These are phyloP conservation scores for Astreopora myriophthalma DNA, from an alignment of 64 coral and sea anemone species.

Conservation along the genomic window DNA sequence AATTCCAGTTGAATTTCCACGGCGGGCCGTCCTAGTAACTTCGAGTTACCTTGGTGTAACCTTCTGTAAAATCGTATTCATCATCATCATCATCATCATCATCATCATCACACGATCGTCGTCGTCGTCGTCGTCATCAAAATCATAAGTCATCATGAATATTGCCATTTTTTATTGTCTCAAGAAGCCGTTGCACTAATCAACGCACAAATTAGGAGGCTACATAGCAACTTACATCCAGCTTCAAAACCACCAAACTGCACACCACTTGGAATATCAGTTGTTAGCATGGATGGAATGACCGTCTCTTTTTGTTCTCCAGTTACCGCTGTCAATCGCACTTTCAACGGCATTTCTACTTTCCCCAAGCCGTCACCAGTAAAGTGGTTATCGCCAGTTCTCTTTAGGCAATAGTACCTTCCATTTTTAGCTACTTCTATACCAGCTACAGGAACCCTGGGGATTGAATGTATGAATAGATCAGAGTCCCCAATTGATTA, in stretches of 20 bases:
- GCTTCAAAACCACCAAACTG: constrained; percentile 71
- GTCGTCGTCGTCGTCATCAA: too few relatives aligned
- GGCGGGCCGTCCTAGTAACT: too few relatives aligned
- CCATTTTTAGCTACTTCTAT: constrained; percentile 80
- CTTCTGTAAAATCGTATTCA: too few relatives aligned
- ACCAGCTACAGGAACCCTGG: constrained; percentile 76
- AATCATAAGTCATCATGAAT: too few relatives aligned
- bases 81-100: too few relatives aligned
- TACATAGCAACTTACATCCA: constrained; percentile 64
- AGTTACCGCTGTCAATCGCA: constrained; percentile 70
- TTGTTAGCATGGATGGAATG: constrained; percentile 30
- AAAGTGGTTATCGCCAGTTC: constrained; percentile 80
- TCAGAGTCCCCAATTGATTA: too few relatives aligned
- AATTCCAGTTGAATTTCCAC: too few relatives aligned
- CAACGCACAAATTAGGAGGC: too few relatives aligned
- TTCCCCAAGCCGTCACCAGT: constrained; percentile 46
- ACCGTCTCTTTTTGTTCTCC: constrained; percentile 65
- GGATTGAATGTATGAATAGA: neutral
- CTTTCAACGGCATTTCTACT: constrained; percentile 70
- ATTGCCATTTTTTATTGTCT: too few relatives aligned
- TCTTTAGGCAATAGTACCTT: constrained; percentile 70
- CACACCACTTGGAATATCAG: constrained; percentile 16
- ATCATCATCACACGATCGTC: too few relatives aligned
- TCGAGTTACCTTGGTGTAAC: too few relatives aligned
- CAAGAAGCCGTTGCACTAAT: too few relatives aligned